Base-by-base conservation (phyloP, 1,140 invertebrate species). In the Eurytemora carolleeae region DNA sequence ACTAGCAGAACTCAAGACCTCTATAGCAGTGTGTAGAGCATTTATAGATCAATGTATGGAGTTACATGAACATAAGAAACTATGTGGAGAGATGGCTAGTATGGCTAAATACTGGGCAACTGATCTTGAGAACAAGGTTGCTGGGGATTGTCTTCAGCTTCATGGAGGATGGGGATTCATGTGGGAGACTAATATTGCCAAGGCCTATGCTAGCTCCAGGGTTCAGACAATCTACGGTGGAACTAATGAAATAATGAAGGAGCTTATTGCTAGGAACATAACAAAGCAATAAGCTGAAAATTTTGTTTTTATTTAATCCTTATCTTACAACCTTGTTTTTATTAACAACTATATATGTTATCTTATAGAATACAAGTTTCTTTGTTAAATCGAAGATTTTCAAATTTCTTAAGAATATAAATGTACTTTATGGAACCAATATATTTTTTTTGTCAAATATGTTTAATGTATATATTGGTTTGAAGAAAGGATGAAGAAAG, bases 131-230 rank as follows among this genome's bases (percentile, higher is more conserved):
- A 76, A 75, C 63, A 66, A 65, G 24, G 65, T 77, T 24, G 72
- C 72, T 1, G 68, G 69, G 55, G 65, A 73, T 53, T 75, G 74
- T 64, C 63, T 77, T 20, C 76, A 77, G 68, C 65, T 77, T 56
- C 73, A 75, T 64, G 76, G 76, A 19, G 76, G 76, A 2, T 75
- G 71, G 69, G 76, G 76, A n/a, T 77, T 74, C 68, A 75, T 77
- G 73, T 71, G 68, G 69, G 76, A 77, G 58, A 76, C 75, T 63
- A 72, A 73, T 1, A 75, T 77, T 55, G 69, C 71, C 54, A 68
- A 68, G 52, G 68, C 74, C 12, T 77, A 71, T 65, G 69, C 72
- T 17, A 73, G 75, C 64, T 67, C 75, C 23, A 65, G 74, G 44
- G 73, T 76, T 0, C 75, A 76, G 65, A 70, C 73, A 18, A 76